Conservation (phyloP, 2,888 invertebrate species). For the Blastobasis adustella region DNA sequence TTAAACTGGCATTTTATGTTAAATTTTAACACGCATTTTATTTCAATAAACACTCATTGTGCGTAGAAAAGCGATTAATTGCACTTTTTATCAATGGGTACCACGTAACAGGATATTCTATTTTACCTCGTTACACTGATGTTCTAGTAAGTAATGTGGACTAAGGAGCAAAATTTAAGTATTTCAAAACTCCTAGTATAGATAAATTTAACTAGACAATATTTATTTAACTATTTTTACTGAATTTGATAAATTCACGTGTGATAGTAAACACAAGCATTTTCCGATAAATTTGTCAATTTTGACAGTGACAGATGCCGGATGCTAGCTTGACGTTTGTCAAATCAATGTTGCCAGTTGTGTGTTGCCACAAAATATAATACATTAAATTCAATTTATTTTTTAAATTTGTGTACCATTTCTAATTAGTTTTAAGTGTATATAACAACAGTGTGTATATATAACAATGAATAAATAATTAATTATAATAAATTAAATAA, state of each 20-base stretch:
- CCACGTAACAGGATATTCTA: background rate
- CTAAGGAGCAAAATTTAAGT: too few relatives aligned
- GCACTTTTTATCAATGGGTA: background rate
- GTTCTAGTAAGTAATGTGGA: too few relatives aligned
- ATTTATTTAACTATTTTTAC: background rate
- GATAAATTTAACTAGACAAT: too few relatives aligned
- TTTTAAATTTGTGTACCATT: too few relatives aligned
- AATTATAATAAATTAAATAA: too few relatives aligned
- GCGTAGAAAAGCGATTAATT: background rate
- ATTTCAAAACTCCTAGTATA: too few relatives aligned
- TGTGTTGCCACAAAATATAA: too few relatives aligned
- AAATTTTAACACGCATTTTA: background rate
- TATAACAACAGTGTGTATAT: too few relatives aligned
- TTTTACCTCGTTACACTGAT: background rate
- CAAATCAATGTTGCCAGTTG: background rate
- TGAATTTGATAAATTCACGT: background rate
- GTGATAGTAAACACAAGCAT: slow-evolving; percentile 10
- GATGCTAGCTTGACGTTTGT: slow-evolving; percentile 3
- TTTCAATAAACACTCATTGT: too few relatives aligned
- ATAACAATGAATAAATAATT: too few relatives aligned
- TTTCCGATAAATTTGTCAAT: background rate
- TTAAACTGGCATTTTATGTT: background rate
- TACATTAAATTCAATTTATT: too few relatives aligned
- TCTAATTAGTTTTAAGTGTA: too few relatives aligned
- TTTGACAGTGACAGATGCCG: background rate